Evolutionary conservation across 2,888 invertebrate species (phyloP), one percentile per base, ranked within the genome.

Genomic region (Acanthosoma haemorrhoidale): DNA sequence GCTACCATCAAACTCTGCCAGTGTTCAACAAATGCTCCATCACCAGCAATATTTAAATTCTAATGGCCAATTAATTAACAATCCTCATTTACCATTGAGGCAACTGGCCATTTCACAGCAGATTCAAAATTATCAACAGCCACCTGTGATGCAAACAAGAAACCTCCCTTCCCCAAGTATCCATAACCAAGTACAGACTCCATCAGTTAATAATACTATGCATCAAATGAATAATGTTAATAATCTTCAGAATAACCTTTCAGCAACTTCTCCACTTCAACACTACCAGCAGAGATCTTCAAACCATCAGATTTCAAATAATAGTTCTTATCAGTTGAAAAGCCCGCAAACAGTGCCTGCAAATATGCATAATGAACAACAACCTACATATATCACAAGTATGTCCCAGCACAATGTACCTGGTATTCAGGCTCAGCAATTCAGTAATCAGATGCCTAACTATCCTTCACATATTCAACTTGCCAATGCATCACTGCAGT

Each of bases 101-200:
- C 67, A 61, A 25, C 21, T 32, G 13, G 16, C 16, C 18, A 38
- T n/a, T 6, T 31, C 69, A 15, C 41, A 69, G 18, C 61, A 43
- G 4, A 39, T 59, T 29, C 61, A 29, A 9, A 51, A 60, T 31
- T 70, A 72, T 41, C 67, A 61, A 25, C 64, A 70, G 1, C 70
- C 72, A 8, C 72, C 72, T 16, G 68, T 68, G n/a, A 59, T 73
- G 32, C 43, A 60, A 18, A 71, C 71, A 57, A 58, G 72, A 29
- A 72, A 72, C 34, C 60, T 68, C 11, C 72, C 72, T 3, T 72
- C 72, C n/a, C 72, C 72, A 11, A 70, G 67, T 38, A 39, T 73
- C n/a, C 71, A 73, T 25, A 51, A 57, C 34, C 73, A 73, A 41
- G 38, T 61, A 6, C 64, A 64, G 41, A 64, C 29, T 16, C n/a